A percentile compares a stretch with the other conserved stretches of the same genome.
phyloP scores from a whole-genome alignment of 2,888 invertebrate genomes.

The Heliconius ismenius region DNA sequence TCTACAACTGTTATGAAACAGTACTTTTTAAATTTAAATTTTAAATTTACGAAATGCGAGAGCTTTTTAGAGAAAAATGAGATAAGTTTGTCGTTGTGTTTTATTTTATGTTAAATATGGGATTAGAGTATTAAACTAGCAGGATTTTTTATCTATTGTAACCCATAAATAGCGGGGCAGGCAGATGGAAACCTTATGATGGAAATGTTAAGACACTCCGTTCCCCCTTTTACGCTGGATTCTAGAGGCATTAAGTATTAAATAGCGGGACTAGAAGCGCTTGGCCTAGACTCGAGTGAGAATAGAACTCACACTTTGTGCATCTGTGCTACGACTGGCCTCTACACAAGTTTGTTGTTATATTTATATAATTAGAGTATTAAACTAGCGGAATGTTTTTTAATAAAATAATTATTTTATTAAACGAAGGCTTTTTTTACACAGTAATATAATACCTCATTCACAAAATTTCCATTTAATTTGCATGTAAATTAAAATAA shows the following conservation, averaged over 20 bases:
- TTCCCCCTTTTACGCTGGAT: too few species aligned
- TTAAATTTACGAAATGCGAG: slow-evolving; percentile 1
- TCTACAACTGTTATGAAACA: slow-evolving; percentile 21
- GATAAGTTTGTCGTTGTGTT: background rate
- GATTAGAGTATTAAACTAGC: background rate
- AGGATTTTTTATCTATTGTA: background rate
- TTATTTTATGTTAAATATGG: background rate
- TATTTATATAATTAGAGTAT: background rate
- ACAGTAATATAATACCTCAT: slow-evolving; percentile 16
- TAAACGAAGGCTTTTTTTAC: slow-evolving; percentile 2
- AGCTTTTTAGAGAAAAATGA: slow-evolving; percentile 7
- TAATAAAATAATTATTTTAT: slow-evolving; percentile 5
- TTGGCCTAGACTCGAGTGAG: too few species aligned
- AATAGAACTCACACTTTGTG: too few species aligned
- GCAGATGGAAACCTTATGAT: too few species aligned
- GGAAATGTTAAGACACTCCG: too few species aligned
- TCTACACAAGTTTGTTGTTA: too few species aligned
- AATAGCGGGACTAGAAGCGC: too few species aligned
- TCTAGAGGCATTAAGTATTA: too few species aligned
- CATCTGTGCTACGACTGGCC: too few species aligned
- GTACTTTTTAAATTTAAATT: background rate
- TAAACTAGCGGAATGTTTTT: slow-evolving; percentile 2
- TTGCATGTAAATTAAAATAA: slow-evolving; percentile 20
- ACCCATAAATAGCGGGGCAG: too few species aligned
- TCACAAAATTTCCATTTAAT: slow-evolving; percentile 11